Conservation (phyloP, 2,797 vertebrate genomes). For the Ibycter americanus region DNA sequence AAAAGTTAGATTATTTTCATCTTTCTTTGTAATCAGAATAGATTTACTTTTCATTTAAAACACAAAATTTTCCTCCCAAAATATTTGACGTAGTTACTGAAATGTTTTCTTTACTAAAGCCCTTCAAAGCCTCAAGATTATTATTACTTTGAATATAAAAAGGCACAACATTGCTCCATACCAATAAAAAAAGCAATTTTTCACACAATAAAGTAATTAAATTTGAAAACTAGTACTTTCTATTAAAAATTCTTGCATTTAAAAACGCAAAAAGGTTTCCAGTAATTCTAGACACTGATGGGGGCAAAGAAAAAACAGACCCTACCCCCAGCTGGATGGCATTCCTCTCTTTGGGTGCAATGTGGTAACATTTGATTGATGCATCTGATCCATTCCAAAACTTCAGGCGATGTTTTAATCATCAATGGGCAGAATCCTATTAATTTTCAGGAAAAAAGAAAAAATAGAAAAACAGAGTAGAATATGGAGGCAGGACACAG, state of each 20-base stretch:
- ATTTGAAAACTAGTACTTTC: not conserved
- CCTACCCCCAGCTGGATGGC: constrained; percentile 65
- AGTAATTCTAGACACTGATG: not conserved
- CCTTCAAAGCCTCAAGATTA: not conserved
- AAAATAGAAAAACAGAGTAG: constrained; percentile 54
- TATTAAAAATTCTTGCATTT: not conserved
- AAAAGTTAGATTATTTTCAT: not conserved
- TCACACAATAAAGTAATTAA: not conserved
- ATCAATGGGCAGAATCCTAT: constrained; percentile 61
- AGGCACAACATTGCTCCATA: not conserved
- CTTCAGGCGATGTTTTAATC: constrained; percentile 39
- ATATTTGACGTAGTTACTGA: not conserved
- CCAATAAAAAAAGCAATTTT: not conserved
- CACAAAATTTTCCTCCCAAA: not conserved
- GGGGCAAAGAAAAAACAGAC: constrained; percentile 30
- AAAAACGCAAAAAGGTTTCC: not conserved
- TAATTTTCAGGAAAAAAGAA: not conserved
- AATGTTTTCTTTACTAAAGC: constrained; percentile 33
- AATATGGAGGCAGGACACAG: constrained; percentile 28
- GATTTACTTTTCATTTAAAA: constrained; percentile 27
- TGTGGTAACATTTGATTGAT: constrained; percentile 44
- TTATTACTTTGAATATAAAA: not conserved
- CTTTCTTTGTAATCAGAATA: constrained; percentile 7
- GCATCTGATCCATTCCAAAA: constrained; percentile 66
- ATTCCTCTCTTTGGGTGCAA: constrained; percentile 63